phyloP scores from a whole-genome alignment of 1,140 invertebrate genomes.

The Formica exsecta region DNA sequence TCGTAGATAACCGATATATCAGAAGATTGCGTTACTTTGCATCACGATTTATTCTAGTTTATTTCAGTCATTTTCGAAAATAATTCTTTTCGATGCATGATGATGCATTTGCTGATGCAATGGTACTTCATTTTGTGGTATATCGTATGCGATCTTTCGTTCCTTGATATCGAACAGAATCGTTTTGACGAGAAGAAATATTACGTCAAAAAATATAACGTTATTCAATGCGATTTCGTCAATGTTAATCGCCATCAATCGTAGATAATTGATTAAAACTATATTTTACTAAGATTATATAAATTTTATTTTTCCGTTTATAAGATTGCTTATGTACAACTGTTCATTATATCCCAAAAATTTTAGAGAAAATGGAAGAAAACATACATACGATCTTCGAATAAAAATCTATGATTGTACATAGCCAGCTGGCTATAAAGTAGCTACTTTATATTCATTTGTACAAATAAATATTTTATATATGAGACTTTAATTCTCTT shows the following conservation, averaged over 20 bases:
- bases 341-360: not conserved
- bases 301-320: not conserved
- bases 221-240: not conserved
- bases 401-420: conserved; percentile 20
- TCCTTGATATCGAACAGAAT: not conserved
- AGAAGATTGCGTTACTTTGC: conserved; percentile 2
- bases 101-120: not conserved
- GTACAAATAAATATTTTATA: conserved; percentile 69
- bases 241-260: not conserved
- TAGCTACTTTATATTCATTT: conserved; percentile 25
- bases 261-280: not conserved
- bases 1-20: not conserved
- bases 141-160: not conserved
- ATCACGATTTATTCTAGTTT: conserved; percentile 5
- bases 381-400: conserved; percentile 5
- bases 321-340: not conserved
- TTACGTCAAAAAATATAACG: not conserved
- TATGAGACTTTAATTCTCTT: not conserved
- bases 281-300: not conserved
- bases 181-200: not conserved
- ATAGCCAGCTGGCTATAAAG: too few species aligned
- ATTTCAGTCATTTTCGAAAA: not conserved
- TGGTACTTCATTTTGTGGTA: not conserved
- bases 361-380: not conserved
- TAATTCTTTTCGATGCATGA: not conserved